Percentiles rank a stretch among this genome's conserved stretches.
Evolutionary conservation across 2,888 invertebrate genomes (phyloP).

Genomic region (Aspidapion aeneum): DNA sequence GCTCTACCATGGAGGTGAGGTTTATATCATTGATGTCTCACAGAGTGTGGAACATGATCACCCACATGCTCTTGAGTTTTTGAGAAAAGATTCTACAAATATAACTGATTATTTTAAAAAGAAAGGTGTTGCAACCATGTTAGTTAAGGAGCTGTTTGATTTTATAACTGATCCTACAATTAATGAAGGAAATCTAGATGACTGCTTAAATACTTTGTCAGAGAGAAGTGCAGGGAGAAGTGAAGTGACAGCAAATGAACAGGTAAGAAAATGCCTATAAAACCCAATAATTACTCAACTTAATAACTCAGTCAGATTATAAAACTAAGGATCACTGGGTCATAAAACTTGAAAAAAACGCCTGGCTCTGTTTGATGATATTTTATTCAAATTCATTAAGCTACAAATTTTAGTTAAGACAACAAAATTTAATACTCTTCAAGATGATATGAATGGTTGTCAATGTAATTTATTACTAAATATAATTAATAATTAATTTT

Average conservation of each 20-base stretch:
- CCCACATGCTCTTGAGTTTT: conserved; percentile 90
- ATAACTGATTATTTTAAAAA: conserved; percentile 88
- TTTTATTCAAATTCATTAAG: too few relatives aligned
- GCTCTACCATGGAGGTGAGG: conserved; percentile 74
- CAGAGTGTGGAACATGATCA: conserved; percentile 99
- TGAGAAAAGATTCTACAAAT: conserved; percentile 93
- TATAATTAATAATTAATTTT: too few relatives aligned
- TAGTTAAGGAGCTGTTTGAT: conserved; percentile 89
- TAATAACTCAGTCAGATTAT: too few relatives aligned
- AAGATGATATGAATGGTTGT: too few relatives aligned
- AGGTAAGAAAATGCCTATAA: conserved; percentile 45
- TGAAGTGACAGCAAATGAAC: conserved; percentile 68
- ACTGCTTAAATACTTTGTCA: conserved; percentile 70
- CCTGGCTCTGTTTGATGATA: too few relatives aligned
- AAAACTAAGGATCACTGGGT: too few relatives aligned
- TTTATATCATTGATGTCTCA: conserved; percentile 96
- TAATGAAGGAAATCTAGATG: conserved; percentile 75
- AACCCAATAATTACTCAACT: too few relatives aligned
- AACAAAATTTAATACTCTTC: too few relatives aligned
- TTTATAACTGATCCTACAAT: conserved; percentile 93
- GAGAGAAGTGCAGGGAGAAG: conserved; percentile 62
- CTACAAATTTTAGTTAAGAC: too few relatives aligned
- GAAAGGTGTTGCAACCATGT: conserved; percentile 86
- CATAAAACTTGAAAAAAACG: too few relatives aligned
- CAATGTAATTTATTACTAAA: too few relatives aligned